phyloP scores from a whole-genome alignment of 2,113 vertebrate genomes.

The Larimichthys crocea region DNA sequence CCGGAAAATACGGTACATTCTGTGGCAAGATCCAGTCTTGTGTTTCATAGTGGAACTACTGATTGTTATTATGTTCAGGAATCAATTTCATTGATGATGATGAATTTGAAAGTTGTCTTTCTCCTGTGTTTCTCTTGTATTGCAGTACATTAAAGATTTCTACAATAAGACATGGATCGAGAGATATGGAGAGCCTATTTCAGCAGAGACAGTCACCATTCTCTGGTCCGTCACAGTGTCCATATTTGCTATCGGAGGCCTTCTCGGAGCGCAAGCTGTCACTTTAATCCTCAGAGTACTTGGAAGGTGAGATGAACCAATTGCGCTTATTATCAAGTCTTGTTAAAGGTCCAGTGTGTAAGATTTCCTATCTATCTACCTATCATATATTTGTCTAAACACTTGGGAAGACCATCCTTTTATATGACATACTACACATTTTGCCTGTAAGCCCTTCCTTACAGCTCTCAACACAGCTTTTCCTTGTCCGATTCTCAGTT shows the following conservation, averaged over 20 bases:
- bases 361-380: too few species aligned
- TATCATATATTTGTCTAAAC: background rate
- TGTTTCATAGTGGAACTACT: background rate
- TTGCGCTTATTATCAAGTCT: background rate
- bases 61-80: too few species aligned
- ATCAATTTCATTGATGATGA: background rate
- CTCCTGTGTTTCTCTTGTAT: slow-evolving; percentile 29
- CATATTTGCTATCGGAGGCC: slow-evolving; percentile 93
- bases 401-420: background rate
- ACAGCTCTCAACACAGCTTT: background rate
- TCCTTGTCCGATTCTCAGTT: background rate
- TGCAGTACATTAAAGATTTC: slow-evolving; percentile 92
- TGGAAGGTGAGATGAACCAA: slow-evolving; percentile 87
- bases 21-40: background rate
- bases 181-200: slow-evolving; percentile 80
- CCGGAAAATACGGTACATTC: too few species aligned
- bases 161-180: slow-evolving; percentile 91
- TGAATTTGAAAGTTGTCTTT: background rate
- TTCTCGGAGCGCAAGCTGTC: slow-evolving; percentile 88
- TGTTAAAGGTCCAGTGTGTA: background rate
- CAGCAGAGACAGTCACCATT: slow-evolving; percentile 82
- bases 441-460: background rate
- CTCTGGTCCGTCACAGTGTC: slow-evolving; percentile 97
- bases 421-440: background rate
- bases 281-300: slow-evolving; percentile 87